A percentile compares a stretch with the other conserved stretches of the same genome.
Evolutionary conservation across 1,140 invertebrate species (phyloP).

Genomic region (Berghia stephanieae): DNA sequence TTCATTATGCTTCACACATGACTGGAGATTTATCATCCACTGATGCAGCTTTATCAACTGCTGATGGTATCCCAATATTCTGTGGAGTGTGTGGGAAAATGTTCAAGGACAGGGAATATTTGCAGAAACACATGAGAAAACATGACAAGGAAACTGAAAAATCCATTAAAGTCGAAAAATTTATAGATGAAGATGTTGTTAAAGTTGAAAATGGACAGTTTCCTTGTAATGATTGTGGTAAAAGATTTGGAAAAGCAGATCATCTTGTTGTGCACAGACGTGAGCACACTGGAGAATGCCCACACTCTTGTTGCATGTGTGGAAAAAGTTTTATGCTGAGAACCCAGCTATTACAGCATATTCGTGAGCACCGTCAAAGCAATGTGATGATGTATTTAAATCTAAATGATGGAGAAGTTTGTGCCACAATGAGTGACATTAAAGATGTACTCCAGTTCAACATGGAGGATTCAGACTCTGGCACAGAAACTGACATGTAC

Average conservation of each 20-base stretch:
- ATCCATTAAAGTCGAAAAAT: slow-evolving; percentile 16
- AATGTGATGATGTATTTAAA: slow-evolving; percentile 26
- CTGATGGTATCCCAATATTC: slow-evolving; percentile 31
- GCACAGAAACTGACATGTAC: slow-evolving; percentile 25
- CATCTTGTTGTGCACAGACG: slow-evolving; percentile 34
- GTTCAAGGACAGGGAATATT: slow-evolving; percentile 34
- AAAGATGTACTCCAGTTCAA: too few species aligned
- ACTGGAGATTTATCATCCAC: neutral
- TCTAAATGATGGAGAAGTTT: too few species aligned
- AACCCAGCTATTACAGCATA: slow-evolving; percentile 19
- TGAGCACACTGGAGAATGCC: slow-evolving; percentile 32
- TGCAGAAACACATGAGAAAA: slow-evolving; percentile 38
- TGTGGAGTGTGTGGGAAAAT: slow-evolving; percentile 39
- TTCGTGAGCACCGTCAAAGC: slow-evolving; percentile 20
- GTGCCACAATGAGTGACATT: too few species aligned
- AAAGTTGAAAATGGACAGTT: slow-evolving; percentile 34
- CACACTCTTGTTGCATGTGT: slow-evolving; percentile 33
- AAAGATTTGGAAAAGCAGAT: slow-evolving; percentile 30
- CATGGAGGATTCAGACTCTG: neutral
- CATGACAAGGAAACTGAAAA: slow-evolving; percentile 32
- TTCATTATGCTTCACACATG: slow-evolving; percentile 25
- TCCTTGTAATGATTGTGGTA: slow-evolving; percentile 35
- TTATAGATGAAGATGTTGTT: slow-evolving; percentile 33
- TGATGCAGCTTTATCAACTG: neutral
- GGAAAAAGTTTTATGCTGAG: slow-evolving; percentile 31